Evolutionary conservation across 2,888 invertebrate species (phyloP), one percentile per base, ranked within the genome.

Genomic region (Cheiracanthium punctorium): DNA sequence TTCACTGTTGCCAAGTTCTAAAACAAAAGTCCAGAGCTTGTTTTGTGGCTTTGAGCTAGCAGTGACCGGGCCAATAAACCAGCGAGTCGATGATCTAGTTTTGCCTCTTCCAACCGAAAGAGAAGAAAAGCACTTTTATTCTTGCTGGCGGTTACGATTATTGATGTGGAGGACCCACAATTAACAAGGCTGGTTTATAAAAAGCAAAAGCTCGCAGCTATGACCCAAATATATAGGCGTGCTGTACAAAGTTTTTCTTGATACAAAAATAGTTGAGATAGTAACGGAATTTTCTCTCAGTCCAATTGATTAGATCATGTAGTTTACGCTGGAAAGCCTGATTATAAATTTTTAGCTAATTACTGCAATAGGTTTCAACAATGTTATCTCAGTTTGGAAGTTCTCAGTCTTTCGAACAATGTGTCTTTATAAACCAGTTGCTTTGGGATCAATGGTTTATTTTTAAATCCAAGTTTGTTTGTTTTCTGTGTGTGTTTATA

Each of bases 31-130:
- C 12, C 24, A 2, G 24, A 58, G 58, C 58, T 20, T 58, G 58
- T 58, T 58, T 58, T 58, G 24, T 58, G 58, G 58, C 58, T 58
- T 58, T 58, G 58, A 58, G 58, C 58, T 58, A 58, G 24, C 58
- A 24, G 20, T 58, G 58, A 58, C 58, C 58, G 58, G 58, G 58
- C 58, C 58, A 58, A 58, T 58, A 58, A 58, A 58, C 58, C 7
- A 58, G 24, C 4, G 58, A 58, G 58, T 58, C 58, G 58, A 58
- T 58, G 58, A 24, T 58, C 58, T 58, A 58, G 58, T 58, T 58
- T 24, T 2, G 58, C 58, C 58, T 20, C 58, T 58, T 20, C 58
- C 58, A 58, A 17, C 1, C 43, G 24, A 58, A 5, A 58, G 4
- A 5, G 17, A 58, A 58, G 24, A 5, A 58, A 58, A 58, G 12